phyloP scores from a whole-genome alignment of 2,113 vertebrate genomes.

The Lepus americanus region DNA sequence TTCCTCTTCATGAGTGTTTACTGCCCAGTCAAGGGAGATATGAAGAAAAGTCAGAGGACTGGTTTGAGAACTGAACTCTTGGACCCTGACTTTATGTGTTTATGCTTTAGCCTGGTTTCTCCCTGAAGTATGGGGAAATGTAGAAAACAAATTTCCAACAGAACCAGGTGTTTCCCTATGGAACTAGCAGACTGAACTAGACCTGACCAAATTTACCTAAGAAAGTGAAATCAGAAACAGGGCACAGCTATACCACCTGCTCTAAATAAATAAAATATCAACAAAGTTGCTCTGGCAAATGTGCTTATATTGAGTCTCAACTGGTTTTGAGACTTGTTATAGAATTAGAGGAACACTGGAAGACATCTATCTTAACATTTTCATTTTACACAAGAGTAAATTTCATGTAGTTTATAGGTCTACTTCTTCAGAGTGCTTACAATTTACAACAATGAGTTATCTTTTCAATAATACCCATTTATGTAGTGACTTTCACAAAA shows the following conservation, averaged over 20 bases:
- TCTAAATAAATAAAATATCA: neutral
- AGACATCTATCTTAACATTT: neutral
- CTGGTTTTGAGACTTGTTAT: neutral
- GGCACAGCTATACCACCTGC: accelerated
- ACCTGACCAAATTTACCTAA: neutral
- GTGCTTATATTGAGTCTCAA: too few relatives aligned
- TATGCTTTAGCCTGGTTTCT: neutral
- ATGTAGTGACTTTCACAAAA: conserved; percentile 48
- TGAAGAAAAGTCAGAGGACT: neutral
- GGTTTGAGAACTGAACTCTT: neutral
- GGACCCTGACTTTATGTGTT: neutral
- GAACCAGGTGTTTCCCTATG: neutral
- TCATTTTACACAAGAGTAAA: conserved; percentile 44
- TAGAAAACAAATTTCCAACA: neutral
- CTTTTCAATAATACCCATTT: neutral
- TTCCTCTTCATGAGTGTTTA: neutral
- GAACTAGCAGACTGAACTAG: neutral
- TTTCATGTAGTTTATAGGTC: neutral
- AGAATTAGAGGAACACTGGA: neutral
- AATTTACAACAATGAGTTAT: conserved; percentile 8
- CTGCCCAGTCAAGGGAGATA: neutral
- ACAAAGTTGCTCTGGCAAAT: neutral
- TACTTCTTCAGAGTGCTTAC: neutral
- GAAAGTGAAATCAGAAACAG: neutral
- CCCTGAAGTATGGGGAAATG: neutral